A percentile compares a stretch with the other conserved stretches of the same genome.
phyloP scores from a whole-genome alignment of 2,113 vertebrate genomes.

The Limanda limanda region DNA sequence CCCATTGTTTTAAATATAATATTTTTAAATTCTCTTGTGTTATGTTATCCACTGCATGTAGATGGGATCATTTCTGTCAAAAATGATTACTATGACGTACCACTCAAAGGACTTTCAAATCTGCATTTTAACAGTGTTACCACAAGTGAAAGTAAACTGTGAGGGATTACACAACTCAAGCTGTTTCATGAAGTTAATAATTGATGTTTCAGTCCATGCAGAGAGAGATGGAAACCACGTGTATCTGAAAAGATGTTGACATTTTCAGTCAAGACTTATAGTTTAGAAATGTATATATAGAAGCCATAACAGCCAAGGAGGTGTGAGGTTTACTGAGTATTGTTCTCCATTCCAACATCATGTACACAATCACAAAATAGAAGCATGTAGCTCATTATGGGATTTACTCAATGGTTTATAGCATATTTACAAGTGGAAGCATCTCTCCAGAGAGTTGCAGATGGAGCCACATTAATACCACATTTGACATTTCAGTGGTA shows the following conservation, averaged over 20 bases:
- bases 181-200: no score
- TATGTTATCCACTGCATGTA: no score
- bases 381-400: conserved; percentile 23
- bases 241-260: neutral
- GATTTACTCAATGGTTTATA: conserved; percentile 5
- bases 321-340: neutral
- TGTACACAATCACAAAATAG: neutral
- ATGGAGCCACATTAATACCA: conserved; percentile 6
- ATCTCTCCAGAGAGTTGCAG: conserved; percentile 21
- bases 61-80: no score
- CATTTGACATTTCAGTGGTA: conserved; percentile 6
- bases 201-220: neutral
- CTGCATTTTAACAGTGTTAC: no score
- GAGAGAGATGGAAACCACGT: neutral
- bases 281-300: conserved; percentile 13
- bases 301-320: neutral
- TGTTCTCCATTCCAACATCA: neutral
- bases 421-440: conserved; percentile 21
- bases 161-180: no score
- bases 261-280: neutral
- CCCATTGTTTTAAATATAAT: no score
- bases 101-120: no score
- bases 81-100: no score
- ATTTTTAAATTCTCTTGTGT: no score
- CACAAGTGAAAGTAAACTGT: no score